Evolutionary conservation across 1,140 invertebrate genomes (phyloP), one percentile per base, ranked within the genome.

Genomic region (Adoxophyes honmai): DNA sequence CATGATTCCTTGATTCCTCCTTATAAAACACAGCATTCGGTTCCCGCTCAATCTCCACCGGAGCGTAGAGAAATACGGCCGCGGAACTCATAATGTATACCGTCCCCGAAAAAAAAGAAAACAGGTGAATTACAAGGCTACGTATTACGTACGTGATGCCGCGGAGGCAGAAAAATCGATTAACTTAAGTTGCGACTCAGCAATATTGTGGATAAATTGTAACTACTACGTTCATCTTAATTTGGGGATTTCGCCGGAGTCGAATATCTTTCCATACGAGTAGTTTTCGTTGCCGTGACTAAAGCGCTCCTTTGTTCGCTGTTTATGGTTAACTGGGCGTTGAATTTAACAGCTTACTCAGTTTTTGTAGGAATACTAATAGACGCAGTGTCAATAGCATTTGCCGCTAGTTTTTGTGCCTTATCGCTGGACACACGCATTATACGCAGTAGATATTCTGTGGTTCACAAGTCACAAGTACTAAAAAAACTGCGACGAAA

Each of bases 141-240:
- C 56, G 42, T 35, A 53, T 15, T 39, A 61, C 62, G 64, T 56
- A 79, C 77, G 72, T 81, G 71, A 73, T 63, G 66, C 61, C 68
- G 73, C 68, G 62, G 62, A 54, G 61, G 71, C 75, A 76, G 70
- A 86, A 83, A 76, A 78, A 78, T 78, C 69, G 70, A 78, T 81
- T 85, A 81, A 63, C 55, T 70, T 62, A 62, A 64, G 48, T 56
- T 56, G 71, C 56, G 34, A 62, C 64, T 73, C 68, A 73, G 68
- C 66, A 67, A 66, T 48, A 44, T 48, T 48, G n/a, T 28, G 39
- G 16, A 48, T 48, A 48, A n/a, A 10, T 53, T 28, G 16, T 7
- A 28, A 48, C 21, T 44, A 39, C 3, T 44, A 39, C 3, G 3
- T 44, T 21, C 4, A 11, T n/a, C 39, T 18, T 44, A 44, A 44